Conservation (phyloP, 2,797 vertebrate genomes). For the Smutsia gigantea region DNA sequence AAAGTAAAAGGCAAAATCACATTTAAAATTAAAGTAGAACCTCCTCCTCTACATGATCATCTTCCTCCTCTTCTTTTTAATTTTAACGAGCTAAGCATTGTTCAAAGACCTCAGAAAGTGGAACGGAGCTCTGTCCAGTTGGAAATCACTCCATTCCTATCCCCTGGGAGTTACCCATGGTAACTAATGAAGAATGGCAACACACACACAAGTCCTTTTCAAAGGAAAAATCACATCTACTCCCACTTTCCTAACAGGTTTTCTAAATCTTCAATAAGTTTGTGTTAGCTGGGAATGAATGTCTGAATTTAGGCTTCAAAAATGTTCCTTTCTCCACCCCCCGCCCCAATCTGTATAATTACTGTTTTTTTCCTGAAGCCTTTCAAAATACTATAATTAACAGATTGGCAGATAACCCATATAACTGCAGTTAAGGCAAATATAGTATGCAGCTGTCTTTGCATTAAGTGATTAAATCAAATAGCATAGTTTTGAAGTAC, state of each 20-base stretch:
- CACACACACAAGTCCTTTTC: not conserved
- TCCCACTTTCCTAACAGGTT: slow-evolving; percentile 69
- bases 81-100: slow-evolving; percentile 16
- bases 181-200: not conserved
- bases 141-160: not conserved
- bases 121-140: not conserved
- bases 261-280: slow-evolving; percentile 62
- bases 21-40: slow-evolving; percentile 9
- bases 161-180: not conserved
- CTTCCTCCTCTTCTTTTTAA: not conserved
- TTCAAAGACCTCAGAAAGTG: not conserved
- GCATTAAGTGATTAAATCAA: slow-evolving; percentile 83
- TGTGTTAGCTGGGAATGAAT: slow-evolving; percentile 71
- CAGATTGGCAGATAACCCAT: slow-evolving; percentile 82
- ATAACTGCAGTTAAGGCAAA: slow-evolving; percentile 79
- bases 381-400: slow-evolving; percentile 82
- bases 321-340: slow-evolving; percentile 40
- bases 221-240: not conserved
- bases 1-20: slow-evolving; percentile 1
- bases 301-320: slow-evolving; percentile 76
- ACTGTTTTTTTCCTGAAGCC: slow-evolving; percentile 77
- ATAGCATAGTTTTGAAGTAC: slow-evolving; percentile 81
- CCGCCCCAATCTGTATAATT: slow-evolving; percentile 75
- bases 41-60: not conserved
- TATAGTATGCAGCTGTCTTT: slow-evolving; percentile 82